Conservation (phyloP, 2,797 vertebrate species). For the Pangasius sanitwongsei region DNA sequence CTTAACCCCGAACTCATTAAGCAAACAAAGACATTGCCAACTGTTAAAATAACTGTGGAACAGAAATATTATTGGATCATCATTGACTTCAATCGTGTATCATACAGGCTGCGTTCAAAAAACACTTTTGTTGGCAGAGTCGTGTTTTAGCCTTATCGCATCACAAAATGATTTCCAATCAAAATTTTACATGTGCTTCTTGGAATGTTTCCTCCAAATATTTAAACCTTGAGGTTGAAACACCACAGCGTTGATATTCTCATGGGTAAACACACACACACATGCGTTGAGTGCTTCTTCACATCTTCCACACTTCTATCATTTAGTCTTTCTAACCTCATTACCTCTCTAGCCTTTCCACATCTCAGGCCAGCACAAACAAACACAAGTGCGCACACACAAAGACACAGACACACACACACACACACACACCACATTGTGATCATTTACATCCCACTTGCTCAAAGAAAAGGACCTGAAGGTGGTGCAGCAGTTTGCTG, state of each 20-base stretch:
- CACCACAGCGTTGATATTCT: conserved; percentile 37
- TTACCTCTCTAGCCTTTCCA: conserved; percentile 29
- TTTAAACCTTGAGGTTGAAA: conserved; percentile 49
- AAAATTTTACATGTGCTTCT: conserved; percentile 58
- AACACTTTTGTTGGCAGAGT: conserved; percentile 49
- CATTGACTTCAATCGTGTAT: conserved; percentile 37
- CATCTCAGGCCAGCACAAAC: conserved; percentile 23
- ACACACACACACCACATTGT: background rate
- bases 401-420: background rate
- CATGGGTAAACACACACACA: conserved; percentile 33
- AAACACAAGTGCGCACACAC: conserved; percentile 15
- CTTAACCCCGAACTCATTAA: conserved; percentile 41
- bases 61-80: conserved; percentile 49
- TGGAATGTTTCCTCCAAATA: conserved; percentile 47
- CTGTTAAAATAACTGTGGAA: conserved; percentile 38
- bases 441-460: background rate
- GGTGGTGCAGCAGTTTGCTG: background rate
- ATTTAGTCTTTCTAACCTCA: conserved; percentile 44
- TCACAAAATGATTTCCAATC: conserved; percentile 45
- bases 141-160: conserved; percentile 40
- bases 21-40: conserved; percentile 33
- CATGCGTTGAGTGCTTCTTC: background rate
- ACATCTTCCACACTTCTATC: conserved; percentile 42
- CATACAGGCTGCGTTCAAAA: conserved; percentile 37
- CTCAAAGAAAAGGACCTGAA: background rate